Evolutionary conservation across 1,140 invertebrate species (phyloP), one percentile per base, ranked within the genome.

Genomic region (Polypedilum pembai): DNA sequence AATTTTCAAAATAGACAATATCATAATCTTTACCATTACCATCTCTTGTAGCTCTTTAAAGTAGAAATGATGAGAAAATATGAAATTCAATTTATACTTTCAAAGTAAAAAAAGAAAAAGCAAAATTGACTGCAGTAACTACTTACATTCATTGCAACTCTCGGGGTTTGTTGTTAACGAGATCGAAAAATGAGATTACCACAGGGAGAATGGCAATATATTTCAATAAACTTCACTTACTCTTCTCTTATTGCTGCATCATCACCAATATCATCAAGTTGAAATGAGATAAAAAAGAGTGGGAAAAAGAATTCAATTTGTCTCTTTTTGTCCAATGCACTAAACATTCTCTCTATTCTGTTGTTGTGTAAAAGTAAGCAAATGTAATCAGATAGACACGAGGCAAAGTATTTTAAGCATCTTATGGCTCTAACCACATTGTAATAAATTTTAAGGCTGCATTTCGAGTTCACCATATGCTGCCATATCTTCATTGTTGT

Each of bases 361-460:
- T n/a, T 4, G 4, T 8, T 56, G 45, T 56, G 45, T 12, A 12
- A n/a, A 56, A n/a, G 12, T 56, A 56, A 56, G 12, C 45, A n/a
- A 56, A 56, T n/a, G 12, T 56, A n/a, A 4, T 56, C 45, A 33
- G 24, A 33, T 33, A 33, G 24, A 33, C 24, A 33, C 24, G 5
- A 33, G 24, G 5, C 24, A 5, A 33, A 5, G 24, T 3, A 33
- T 56, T 56, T 56, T 56, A 56, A n/a, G n/a, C 45, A 56, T 56
- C 45, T 56, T 56, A 33, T 33, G 24, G 45, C 12, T 56, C n/a
- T n/a, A 56, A 56, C 45, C 45, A 15, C 45, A 56, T 56, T 56
- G 45, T 56, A 56, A 56, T 56, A 56, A 56, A 56, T 56, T 56
- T 56, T 56, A n/a, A 56, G 45, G 45, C 45, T 56, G 45, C 45